phyloP scores from a whole-genome alignment of 2,888 invertebrate genomes.

The Craniophora ligustri region DNA sequence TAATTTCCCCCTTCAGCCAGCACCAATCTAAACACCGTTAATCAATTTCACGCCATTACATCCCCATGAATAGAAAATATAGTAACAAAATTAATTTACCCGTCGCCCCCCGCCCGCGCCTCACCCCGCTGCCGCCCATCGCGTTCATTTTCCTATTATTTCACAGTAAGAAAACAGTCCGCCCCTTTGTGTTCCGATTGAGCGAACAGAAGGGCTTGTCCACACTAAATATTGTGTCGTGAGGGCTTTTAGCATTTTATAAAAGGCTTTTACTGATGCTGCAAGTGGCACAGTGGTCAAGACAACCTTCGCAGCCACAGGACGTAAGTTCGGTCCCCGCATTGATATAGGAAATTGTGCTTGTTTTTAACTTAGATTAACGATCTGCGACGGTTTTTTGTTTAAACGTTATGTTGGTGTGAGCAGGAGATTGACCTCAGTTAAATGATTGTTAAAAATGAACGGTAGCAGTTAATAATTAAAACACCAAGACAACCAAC shows the following conservation, averaged over 20 bases:
- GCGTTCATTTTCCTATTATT: slow-evolving; percentile 57
- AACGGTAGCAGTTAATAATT: too few relatives aligned
- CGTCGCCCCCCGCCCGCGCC: neutral
- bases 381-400: too few relatives aligned
- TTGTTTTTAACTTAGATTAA: too few relatives aligned
- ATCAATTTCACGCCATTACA: slow-evolving; percentile 51
- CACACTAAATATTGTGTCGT: slow-evolving; percentile 36
- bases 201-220: slow-evolving; percentile 34
- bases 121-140: slow-evolving; percentile 5
- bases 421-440: too few relatives aligned
- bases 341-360: too few relatives aligned
- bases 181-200: slow-evolving; percentile 48
- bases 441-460: too few relatives aligned
- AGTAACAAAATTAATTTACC: slow-evolving; percentile 53
- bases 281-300: too few relatives aligned
- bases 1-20: slow-evolving; percentile 23
- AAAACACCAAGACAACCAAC: too few relatives aligned
- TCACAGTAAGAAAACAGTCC: slow-evolving; percentile 51
- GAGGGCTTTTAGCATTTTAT: neutral
- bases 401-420: too few relatives aligned
- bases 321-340: too few relatives aligned
- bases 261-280: too few relatives aligned
- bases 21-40: slow-evolving; percentile 45
- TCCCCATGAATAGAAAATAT: slow-evolving; percentile 49
- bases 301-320: too few relatives aligned